Base-by-base conservation (phyloP, 2,888 invertebrate species). In the Lypha dubia region DNA sequence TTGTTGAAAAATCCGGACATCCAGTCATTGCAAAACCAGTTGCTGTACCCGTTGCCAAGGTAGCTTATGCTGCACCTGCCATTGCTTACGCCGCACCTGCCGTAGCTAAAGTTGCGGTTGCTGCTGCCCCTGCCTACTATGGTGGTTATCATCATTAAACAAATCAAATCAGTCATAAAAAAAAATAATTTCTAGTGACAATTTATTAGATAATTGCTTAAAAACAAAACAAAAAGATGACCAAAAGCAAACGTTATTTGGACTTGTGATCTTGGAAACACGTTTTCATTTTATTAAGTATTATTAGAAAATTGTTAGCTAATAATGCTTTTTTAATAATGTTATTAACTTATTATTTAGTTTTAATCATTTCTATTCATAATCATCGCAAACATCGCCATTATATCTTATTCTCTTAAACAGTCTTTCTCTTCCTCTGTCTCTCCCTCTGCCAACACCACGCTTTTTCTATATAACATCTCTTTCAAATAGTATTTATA, bases 1-100 rank as follows among this genome's bases (percentile, higher is more conserved):
- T 95, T n/a, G 95, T 95, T 0, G 94, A 94, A 91, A 94, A 94
- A 90, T 85, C 88, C 22, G 90, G 90, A 5, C 88, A 86, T 15
- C 85, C 87, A 74, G 86, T 88, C 63, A 81, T 88, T 58, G 87
- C 87, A n/a, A 88, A 88, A 56, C 88, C 87, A 65, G 81, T 88
- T 24, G 87, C 88, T 3, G 88, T 89, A 1, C 86, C 89, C 44
- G 87, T 89, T 13, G 87, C 90, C 62, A 91, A 90, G 84, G 68
- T 91, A 15, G 89, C 89, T 1, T 87, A 88, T 70, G 90, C 90
- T 28, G 89, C 89, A 81, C 89, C 88, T 53, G 88, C 88, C 60
- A 83, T 38, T 11, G 9, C 38, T 13, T 38, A 38, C 38, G 38
- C 38, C 13, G 38, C 38, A 38, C 38, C 38, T 11, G 38, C 38